These are phyloP conservation scores for Plotosus lineatus DNA, from an alignment of 2,113 vertebrate species.

Conservation along the genomic window DNA sequence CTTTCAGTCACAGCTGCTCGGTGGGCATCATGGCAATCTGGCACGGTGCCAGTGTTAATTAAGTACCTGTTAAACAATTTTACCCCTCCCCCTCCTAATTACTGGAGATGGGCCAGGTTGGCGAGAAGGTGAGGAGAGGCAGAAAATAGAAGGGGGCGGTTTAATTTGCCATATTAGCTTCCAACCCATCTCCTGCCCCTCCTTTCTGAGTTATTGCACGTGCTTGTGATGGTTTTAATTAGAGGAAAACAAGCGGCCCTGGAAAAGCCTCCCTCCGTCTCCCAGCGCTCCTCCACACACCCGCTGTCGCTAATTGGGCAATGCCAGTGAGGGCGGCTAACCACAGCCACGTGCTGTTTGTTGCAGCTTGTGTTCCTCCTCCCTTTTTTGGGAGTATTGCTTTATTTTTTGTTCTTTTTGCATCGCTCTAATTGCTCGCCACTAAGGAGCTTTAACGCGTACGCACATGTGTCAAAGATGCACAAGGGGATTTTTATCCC, in stretches of 20 bases:
- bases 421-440: constrained; percentile 64
- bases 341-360: constrained; percentile 57
- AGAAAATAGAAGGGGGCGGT: constrained; percentile 21
- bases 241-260: constrained; percentile 73
- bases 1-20: constrained; percentile 74
- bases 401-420: constrained; percentile 45
- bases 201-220: constrained; percentile 9
- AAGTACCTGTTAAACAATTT: constrained; percentile 82
- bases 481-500: constrained; percentile 33
- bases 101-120: constrained; percentile 68
- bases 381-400: constrained; percentile 41
- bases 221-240: constrained; percentile 73
- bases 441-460: constrained; percentile 45
- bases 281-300: constrained; percentile 49
- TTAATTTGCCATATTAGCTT: constrained; percentile 61
- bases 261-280: constrained; percentile 66
- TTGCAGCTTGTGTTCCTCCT: constrained; percentile 47
- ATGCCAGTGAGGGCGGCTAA: constrained; percentile 64
- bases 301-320: constrained; percentile 74
- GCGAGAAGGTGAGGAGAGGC: constrained; percentile 15
- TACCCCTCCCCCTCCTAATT: constrained; percentile 71
- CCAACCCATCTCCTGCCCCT: constrained; percentile 26
- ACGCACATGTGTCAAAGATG: constrained; percentile 49
- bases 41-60: constrained; percentile 73
- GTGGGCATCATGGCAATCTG: constrained; percentile 72